These are phyloP conservation scores for Amazona finschi DNA, from an alignment of 2,797 vertebrate species.

Conservation along the genomic window DNA sequence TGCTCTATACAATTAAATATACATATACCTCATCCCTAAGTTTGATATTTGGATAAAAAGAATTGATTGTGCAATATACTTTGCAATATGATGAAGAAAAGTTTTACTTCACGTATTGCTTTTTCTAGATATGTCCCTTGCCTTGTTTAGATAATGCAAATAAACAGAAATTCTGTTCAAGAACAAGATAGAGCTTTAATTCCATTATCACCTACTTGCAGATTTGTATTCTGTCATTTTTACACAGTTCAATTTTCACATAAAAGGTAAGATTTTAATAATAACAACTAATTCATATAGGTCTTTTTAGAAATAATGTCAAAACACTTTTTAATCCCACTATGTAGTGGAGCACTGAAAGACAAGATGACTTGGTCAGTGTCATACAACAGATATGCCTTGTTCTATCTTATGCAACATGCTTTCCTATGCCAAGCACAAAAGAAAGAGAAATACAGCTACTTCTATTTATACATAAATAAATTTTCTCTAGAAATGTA, in stretches of 20 bases:
- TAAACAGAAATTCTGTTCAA: neutral
- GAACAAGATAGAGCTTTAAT: neutral
- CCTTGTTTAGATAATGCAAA: neutral
- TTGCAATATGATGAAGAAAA: neutral
- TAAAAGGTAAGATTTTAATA: neutral
- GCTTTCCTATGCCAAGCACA: neutral
- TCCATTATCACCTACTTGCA: neutral
- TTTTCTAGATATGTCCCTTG: neutral
- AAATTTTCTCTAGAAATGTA: neutral
- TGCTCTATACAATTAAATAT: neutral
- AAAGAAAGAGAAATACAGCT: neutral
- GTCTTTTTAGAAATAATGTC: neutral
- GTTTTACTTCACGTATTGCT: neutral
- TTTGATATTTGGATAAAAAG: neutral
- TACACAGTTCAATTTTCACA: neutral
- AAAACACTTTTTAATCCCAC: neutral
- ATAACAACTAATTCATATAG: neutral
- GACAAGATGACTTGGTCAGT: neutral
- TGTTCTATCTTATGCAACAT: neutral
- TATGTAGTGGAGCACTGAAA: neutral
- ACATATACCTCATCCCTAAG: neutral
- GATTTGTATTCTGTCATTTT: neutral
- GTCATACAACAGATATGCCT: neutral
- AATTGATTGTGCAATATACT: neutral
- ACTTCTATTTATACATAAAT: neutral